Evolutionary conservation across 1,140 invertebrate genomes (phyloP).

Genomic region (Meloidogyne chitwoodi): DNA sequence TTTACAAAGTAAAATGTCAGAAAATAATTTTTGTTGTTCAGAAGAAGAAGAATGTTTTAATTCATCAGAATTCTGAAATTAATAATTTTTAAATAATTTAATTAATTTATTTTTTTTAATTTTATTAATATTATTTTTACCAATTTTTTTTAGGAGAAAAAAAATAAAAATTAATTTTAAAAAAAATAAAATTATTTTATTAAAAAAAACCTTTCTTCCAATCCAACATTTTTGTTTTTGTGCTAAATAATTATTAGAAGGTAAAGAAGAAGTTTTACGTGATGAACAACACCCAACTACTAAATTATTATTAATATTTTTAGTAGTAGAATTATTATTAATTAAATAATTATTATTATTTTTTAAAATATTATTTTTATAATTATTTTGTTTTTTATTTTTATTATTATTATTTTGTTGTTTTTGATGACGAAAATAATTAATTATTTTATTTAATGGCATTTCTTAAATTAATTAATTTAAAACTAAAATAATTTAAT

Average conservation of each 20-base stretch:
- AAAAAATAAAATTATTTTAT: too few relatives aligned
- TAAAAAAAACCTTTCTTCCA: not conserved
- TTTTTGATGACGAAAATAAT: not conserved
- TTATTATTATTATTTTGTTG: not conserved
- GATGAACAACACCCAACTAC: conserved; percentile 9
- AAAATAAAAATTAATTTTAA: too few relatives aligned
- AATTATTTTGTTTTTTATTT: not conserved
- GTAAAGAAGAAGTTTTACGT: conserved; percentile 9
- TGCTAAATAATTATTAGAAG: not conserved
- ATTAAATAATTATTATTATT: not conserved
- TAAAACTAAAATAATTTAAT: too few relatives aligned
- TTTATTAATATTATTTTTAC: not conserved
- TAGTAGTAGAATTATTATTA: too few relatives aligned
- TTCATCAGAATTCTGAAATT: not conserved
- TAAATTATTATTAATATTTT: not conserved
- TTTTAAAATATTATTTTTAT: not conserved
- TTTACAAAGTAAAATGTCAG: not conserved
- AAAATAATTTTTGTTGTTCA: not conserved
- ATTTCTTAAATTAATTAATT: too few relatives aligned
- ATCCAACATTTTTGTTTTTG: not conserved
- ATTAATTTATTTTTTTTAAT: not conserved
- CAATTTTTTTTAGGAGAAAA: not conserved
- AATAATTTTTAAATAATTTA: not conserved
- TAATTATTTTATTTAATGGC: not conserved
- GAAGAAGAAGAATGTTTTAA: not conserved